Base-by-base conservation (phyloP, 1,140 invertebrate genomes). In the Vollenhovia emeryi region DNA sequence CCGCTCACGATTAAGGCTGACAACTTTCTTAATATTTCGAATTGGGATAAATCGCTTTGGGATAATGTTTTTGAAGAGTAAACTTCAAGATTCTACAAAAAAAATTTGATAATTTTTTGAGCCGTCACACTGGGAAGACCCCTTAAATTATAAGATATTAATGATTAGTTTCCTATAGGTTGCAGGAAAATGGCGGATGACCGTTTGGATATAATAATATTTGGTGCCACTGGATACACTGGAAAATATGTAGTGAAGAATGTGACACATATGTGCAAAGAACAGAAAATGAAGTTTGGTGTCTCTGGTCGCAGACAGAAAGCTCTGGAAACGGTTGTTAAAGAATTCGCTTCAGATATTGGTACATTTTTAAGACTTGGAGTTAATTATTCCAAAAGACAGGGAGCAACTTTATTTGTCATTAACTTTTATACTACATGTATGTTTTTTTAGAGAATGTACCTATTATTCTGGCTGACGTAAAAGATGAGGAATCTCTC, bases 211-310 rank as follows among this genome's bases (percentile, higher is more conserved):
- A 91, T 98, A 5, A 93, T 98, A 2, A 96, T 98, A 87, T 98
- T 98, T 91, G 98, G 98, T 52, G 98, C 98, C 6, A 97, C 96
- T 21, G 98, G 98, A 24, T 98, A 97, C 91, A 99, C 98, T 8
- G 98, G 98, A 1, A 96, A 97, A 93, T 96, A 96, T 94, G 96
- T 97, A 5, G 96, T 97, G 0, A 95, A 96, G 90, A 95, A 97
- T 93, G 95, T 97, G 15, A 95, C 95, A 1, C 94, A 95, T 50
- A 93, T 96, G 0, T 93, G 95, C 0, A 95, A 96, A 86, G 93
- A 95, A 50, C 93, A 95, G 62, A 71, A 92, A 66, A 91, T 97
- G 45, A 96, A 95, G 69, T 98, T 97, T 96, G 98, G 96, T 8
- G 93, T 98, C 50, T 96, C 97, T 82, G 98, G 97, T 13, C 95